Evolutionary conservation across 2,797 vertebrate species (phyloP).

Genomic region (Scolopax bukidnonensis): DNA sequence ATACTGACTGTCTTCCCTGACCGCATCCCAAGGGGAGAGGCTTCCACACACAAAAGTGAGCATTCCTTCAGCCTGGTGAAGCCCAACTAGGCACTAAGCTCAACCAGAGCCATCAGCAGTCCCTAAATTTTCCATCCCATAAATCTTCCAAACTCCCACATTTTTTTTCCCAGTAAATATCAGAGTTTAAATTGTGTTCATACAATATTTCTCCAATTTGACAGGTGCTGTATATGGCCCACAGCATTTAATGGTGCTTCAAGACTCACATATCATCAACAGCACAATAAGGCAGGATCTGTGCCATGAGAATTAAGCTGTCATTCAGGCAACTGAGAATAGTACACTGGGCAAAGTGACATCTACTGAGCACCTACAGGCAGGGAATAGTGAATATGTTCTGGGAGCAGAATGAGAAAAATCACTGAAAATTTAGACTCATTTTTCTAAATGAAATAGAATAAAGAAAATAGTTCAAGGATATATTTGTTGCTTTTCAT

Average conservation of each 20-base stretch:
- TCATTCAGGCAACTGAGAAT: neutral
- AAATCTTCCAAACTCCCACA: neutral
- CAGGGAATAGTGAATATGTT: neutral
- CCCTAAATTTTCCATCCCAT: neutral
- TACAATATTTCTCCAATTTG: neutral
- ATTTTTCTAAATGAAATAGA: neutral
- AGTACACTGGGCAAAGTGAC: neutral
- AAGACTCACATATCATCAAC: neutral
- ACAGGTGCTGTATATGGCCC: rapidly evolving
- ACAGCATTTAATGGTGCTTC: neutral
- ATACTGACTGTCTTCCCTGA: rapidly evolving
- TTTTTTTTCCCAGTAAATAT: neutral
- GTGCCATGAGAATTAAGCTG: neutral
- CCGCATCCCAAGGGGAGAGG: rapidly evolving
- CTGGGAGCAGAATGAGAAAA: neutral
- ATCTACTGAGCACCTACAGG: neutral
- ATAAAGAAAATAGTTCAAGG: neutral
- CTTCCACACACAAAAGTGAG: neutral
- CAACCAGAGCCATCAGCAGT: neutral
- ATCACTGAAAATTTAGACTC: neutral
- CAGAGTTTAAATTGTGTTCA: neutral
- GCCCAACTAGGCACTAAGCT: neutral
- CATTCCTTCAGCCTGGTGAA: neutral
- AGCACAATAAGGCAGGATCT: neutral
- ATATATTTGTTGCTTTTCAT: neutral